Evolutionary conservation across 2,888 invertebrate genomes (phyloP).

Genomic region (Apodemia duryi): DNA sequence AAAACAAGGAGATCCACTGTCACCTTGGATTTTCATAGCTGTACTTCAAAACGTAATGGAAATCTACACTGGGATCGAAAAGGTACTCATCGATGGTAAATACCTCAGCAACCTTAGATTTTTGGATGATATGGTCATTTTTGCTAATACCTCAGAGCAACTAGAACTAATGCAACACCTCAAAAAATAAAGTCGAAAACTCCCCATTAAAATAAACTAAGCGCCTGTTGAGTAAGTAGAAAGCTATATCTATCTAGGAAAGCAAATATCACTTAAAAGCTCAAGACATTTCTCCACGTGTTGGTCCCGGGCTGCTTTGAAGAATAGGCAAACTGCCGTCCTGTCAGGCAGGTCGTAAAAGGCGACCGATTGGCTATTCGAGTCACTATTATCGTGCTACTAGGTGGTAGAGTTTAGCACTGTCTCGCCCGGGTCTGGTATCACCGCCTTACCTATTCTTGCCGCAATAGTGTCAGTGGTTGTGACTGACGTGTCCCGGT

Average conservation of each 20-base stretch:
- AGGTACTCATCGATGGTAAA: not conserved
- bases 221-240: not conserved
- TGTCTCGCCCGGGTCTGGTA: no score
- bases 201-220: not conserved
- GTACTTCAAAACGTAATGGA: not conserved
- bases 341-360: no score
- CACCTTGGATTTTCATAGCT: not conserved
- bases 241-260: not conserved
- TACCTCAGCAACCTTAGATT: not conserved
- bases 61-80: not conserved
- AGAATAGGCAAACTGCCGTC: no score
- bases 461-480: no score
- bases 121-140: not conserved
- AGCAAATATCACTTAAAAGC: no score
- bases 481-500: no score
- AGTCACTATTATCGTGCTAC: no score
- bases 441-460: no score
- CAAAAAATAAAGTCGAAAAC: not conserved
- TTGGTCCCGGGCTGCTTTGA: no score
- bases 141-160: slow-evolving; percentile 2
- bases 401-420: no score
- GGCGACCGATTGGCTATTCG: no score
- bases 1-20: slow-evolving; percentile 10
- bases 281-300: no score
- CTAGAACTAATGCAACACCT: not conserved